Conservation (phyloP, 2,888 invertebrate genomes). For the Agrotis exclamationis region DNA sequence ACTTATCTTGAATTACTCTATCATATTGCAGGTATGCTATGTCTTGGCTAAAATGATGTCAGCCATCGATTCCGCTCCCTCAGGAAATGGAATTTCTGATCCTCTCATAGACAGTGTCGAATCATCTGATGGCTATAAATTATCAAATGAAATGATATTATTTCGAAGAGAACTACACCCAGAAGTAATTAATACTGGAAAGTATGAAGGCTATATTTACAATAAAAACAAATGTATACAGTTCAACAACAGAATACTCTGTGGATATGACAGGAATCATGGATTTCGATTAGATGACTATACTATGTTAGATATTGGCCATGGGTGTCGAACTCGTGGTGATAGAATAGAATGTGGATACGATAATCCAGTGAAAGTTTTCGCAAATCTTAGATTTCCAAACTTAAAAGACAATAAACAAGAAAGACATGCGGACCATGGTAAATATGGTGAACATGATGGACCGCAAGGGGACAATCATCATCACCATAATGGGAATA, state of each 20-base stretch:
- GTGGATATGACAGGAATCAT: conserved; percentile 83
- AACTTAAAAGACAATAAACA: not conserved
- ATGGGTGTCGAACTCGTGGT: conserved; percentile 76
- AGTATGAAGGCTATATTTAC: conserved; percentile 75
- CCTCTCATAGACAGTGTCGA: conserved; percentile 52
- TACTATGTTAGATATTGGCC: conserved; percentile 68
- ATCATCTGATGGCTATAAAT: conserved; percentile 38
- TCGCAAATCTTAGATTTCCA: conserved; percentile 17
- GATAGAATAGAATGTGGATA: conserved; percentile 86
- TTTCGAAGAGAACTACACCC: not conserved
- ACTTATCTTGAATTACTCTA: not conserved
- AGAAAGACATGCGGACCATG: too few relatives aligned
- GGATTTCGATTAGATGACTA: conserved; percentile 64
- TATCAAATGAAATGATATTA: conserved; percentile 34
- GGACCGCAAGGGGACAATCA: not conserved
- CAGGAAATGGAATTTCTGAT: conserved; percentile 70
- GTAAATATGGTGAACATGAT: not conserved
- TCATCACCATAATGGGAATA: not conserved
- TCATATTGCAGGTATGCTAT: conserved; percentile 67
- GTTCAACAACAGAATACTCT: conserved; percentile 76
- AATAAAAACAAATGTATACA: conserved; percentile 75
- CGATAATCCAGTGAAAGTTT: conserved; percentile 55
- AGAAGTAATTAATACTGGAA: conserved; percentile 13
- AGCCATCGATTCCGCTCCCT: conserved; percentile 71
- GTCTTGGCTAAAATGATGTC: conserved; percentile 58